These are phyloP conservation scores for Siphlonurus alternatus DNA, from an alignment of 2,888 invertebrate species.

Conservation along the genomic window DNA sequence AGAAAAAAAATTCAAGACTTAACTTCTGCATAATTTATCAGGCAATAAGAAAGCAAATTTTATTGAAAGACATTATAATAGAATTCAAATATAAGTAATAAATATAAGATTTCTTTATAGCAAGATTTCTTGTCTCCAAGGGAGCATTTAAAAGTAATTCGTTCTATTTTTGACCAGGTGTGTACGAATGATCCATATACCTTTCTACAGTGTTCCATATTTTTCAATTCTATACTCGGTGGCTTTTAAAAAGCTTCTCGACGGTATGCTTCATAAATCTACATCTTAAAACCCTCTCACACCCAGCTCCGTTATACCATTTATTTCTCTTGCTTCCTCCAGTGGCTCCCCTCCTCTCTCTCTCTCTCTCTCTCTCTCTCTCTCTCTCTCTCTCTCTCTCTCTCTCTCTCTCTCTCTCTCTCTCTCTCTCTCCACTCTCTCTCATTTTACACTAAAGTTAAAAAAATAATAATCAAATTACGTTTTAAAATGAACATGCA, in stretches of 20 bases:
- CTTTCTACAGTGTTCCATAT: background rate
- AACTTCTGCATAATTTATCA: too few species aligned
- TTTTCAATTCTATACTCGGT: background rate
- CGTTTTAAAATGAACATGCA: too few species aligned
- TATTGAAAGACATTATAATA: too few species aligned
- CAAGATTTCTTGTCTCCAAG: too few species aligned
- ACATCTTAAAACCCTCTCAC: background rate
- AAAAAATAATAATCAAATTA: too few species aligned
- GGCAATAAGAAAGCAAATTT: too few species aligned
- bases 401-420: background rate
- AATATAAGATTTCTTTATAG: too few species aligned
- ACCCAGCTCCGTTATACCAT: background rate
- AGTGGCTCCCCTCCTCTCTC: background rate
- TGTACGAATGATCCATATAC: background rate
- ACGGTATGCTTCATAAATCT: background rate
- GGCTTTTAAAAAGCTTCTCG: background rate
- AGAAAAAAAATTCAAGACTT: too few species aligned
- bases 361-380: background rate
- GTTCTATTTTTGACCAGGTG: background rate
- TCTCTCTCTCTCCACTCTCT: background rate
- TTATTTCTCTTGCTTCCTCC: background rate
- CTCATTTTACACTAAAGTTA: too few species aligned
- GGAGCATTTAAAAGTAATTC: too few species aligned
- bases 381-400: background rate
- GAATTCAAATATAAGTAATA: too few species aligned